Conservation (phyloP, 2,888 invertebrate species). For the Plebejus melissa region DNA sequence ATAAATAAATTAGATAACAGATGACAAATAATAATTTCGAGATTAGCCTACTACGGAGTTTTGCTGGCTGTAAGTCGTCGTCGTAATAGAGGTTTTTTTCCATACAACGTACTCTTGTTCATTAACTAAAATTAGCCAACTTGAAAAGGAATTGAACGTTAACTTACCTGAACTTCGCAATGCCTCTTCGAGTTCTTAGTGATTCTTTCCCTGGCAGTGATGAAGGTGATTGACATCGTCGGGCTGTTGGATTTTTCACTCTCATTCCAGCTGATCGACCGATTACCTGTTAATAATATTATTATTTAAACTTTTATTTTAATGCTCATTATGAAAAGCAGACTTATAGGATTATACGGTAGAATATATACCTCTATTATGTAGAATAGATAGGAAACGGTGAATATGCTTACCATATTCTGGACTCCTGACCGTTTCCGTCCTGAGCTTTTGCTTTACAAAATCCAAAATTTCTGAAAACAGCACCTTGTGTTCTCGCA, state of each 20-base stretch:
- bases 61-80: no score
- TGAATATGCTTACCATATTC: constrained; percentile 36
- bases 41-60: no score
- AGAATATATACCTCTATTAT: background rate
- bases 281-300: constrained; percentile 33
- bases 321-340: constrained; percentile 22
- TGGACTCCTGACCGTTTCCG: constrained; percentile 43
- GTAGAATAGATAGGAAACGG: background rate
- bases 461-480: constrained; percentile 83
- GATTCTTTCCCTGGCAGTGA: constrained; percentile 82
- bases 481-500: constrained; percentile 50
- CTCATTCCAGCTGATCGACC: constrained; percentile 56
- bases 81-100: no score
- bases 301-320: no score
- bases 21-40: no score
- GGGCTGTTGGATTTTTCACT: constrained; percentile 62
- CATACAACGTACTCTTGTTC: no score
- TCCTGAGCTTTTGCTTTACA: constrained; percentile 81
- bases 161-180: constrained; percentile 82
- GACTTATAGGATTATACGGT: no score
- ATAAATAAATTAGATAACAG: background rate
- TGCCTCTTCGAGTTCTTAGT: constrained; percentile 81
- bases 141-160: no score
- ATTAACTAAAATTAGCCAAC: no score
- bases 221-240: constrained; percentile 81